Evolutionary conservation across 2,797 vertebrate species (phyloP).

Genomic region (Acropternis orthonyx): DNA sequence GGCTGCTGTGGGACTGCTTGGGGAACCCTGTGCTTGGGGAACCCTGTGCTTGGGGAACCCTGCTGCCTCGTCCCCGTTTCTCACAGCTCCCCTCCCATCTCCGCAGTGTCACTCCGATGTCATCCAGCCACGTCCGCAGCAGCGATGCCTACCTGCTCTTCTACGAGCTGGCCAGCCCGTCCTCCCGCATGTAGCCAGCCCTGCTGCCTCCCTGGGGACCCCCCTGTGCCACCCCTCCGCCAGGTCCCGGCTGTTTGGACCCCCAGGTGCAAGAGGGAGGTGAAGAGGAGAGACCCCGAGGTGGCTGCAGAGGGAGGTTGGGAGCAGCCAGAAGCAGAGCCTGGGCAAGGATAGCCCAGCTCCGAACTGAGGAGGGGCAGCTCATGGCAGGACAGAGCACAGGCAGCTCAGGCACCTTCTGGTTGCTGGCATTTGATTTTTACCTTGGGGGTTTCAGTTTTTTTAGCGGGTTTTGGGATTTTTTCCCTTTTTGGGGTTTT

Average conservation of each 20-base stretch:
- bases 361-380: not conserved
- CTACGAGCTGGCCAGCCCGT: slow-evolving; percentile 86
- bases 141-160: slow-evolving; percentile 95
- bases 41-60: not conserved
- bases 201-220: not conserved
- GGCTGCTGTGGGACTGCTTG: not conserved
- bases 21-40: not conserved
- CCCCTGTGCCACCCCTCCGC: not conserved
- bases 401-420: not conserved
- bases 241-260: rapidly evolving
- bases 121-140: slow-evolving; percentile 91
- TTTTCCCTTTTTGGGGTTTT: too few species aligned
- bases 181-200: slow-evolving; percentile 83
- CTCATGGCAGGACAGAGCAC: not conserved
- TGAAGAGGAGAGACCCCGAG: not conserved
- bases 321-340: not conserved
- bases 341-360: not conserved
- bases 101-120: slow-evolving; percentile 89
- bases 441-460: not conserved
- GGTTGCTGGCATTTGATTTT: not conserved
- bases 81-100: not conserved
- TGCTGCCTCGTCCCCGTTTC: rapidly evolving
- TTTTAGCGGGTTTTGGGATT: too few species aligned
- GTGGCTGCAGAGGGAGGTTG: not conserved
- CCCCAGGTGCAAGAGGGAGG: not conserved